phyloP scores from a whole-genome alignment of 2,113 vertebrate species.

The Passer domesticus region DNA sequence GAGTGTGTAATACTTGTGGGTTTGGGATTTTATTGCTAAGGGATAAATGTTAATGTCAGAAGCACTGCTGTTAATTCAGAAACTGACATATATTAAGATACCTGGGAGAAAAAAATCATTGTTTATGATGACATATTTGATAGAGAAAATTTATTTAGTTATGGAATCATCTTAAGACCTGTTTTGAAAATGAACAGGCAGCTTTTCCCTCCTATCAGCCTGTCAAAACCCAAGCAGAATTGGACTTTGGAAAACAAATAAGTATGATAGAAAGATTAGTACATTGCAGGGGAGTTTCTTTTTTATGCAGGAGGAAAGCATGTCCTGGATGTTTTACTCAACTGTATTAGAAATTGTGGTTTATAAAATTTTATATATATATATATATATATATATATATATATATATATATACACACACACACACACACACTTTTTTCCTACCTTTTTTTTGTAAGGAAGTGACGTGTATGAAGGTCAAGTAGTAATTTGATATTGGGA shows the following conservation, averaged over 20 bases:
- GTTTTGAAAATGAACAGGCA: neutral
- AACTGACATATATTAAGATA: neutral
- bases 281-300: neutral
- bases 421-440: neutral
- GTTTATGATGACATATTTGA: neutral
- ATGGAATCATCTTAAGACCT: neutral
- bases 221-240: neutral
- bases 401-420: too few relatives aligned
- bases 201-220: neutral
- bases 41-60: neutral
- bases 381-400: too few relatives aligned
- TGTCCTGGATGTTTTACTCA: neutral
- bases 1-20: neutral
- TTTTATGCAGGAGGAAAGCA: neutral
- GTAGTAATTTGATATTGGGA: neutral
- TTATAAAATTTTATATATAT: neutral
- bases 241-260: neutral
- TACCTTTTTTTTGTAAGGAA: neutral
- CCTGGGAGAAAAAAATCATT: neutral
- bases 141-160: neutral
- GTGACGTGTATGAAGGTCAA: neutral
- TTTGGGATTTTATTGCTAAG: neutral
- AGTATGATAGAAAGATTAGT: neutral
- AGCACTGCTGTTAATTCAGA: neutral
- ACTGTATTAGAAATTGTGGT: neutral